These are phyloP conservation scores for Lochmaea capreae DNA, from an alignment of 2,888 invertebrate genomes.

Conservation along the genomic window DNA sequence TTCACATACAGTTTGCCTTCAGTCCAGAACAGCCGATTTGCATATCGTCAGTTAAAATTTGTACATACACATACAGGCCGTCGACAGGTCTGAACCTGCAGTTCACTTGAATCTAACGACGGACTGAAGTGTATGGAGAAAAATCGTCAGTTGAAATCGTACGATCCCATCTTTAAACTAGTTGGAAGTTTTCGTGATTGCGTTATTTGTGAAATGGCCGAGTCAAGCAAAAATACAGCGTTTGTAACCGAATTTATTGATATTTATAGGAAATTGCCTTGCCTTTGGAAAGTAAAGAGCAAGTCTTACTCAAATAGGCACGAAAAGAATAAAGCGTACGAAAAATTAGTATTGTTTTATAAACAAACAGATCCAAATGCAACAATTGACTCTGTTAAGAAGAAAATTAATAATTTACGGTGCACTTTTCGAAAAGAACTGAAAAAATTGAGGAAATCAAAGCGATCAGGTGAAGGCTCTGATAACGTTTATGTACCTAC, in stretches of 20 bases:
- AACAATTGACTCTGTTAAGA: conserved; percentile 23
- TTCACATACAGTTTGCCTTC: no score
- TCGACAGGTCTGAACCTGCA: conserved; percentile 25
- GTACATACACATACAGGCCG: conserved; percentile 26
- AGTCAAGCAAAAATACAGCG: conserved; percentile 25
- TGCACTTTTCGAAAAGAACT: no score
- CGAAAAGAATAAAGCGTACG: conserved; percentile 22
- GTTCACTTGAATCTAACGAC: conserved; percentile 18
- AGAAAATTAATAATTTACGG: no score
- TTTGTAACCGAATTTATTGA: conserved; percentile 21
- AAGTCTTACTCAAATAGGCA: conserved; percentile 28
- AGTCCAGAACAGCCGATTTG: no score
- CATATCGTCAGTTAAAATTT: no score
- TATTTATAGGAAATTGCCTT: conserved; percentile 10
- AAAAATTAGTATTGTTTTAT: conserved; percentile 8
- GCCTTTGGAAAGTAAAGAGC: conserved; percentile 7
- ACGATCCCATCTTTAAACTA: conserved; percentile 8
- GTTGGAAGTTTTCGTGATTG: conserved; percentile 14
- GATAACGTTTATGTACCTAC: no score
- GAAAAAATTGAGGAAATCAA: no score
- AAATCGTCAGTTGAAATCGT: neutral
- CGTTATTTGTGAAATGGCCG: conserved; percentile 10
- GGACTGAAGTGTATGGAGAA: conserved; percentile 11
- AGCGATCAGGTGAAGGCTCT: no score
- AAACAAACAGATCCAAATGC: conserved; percentile 22